phyloP scores from a whole-genome alignment of 1,140 invertebrate species.

The Penaeus japonicus region DNA sequence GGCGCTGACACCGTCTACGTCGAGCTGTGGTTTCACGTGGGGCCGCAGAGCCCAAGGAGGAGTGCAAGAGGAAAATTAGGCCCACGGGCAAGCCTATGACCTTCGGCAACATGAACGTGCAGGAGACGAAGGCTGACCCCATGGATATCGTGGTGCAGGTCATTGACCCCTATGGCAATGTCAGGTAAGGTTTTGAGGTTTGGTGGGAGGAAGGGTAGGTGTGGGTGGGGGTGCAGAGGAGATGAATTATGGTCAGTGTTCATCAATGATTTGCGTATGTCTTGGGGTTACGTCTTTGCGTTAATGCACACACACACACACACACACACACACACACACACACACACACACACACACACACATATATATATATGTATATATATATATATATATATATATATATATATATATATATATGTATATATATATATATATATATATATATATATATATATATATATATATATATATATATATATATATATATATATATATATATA shows the following conservation, averaged over 20 bases:
- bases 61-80: background rate
- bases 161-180: conserved; percentile 19
- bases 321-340: no score
- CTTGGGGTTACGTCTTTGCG: no score
- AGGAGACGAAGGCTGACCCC: conserved; percentile 1
- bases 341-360: no score
- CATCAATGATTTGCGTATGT: no score
- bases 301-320: no score
- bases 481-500: no score
- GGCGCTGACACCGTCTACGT: conserved; percentile 28
- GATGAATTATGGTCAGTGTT: background rate
- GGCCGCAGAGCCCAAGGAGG: conserved; percentile 1
- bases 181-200: background rate
- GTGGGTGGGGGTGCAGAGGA: background rate
- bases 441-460: no score
- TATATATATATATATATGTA: no score
- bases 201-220: background rate
- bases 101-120: conserved; percentile 11
- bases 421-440: no score
- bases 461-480: no score
- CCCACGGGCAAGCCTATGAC: conserved; percentile 14
- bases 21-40: conserved; percentile 42
- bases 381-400: no score
- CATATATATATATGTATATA: no score
- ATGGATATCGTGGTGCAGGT: conserved; percentile 25